phyloP scores from a whole-genome alignment of 2,888 invertebrate species.

The Agrotis ipsilon region DNA sequence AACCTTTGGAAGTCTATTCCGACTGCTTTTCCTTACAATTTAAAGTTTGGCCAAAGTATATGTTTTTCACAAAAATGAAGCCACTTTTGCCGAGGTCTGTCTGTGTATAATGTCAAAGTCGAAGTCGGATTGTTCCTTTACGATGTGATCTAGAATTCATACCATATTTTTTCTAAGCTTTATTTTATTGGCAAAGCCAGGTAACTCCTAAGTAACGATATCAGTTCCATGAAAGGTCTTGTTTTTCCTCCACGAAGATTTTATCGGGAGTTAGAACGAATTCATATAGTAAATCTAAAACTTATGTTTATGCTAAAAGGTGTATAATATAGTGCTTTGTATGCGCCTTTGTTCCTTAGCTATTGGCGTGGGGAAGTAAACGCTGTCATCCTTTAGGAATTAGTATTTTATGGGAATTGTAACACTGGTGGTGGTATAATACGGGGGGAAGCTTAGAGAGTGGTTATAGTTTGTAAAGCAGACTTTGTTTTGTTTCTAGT shows the following conservation, averaged over 20 bases:
- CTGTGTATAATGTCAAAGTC: no score
- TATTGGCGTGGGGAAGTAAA: conserved; percentile 44
- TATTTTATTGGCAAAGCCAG: background rate
- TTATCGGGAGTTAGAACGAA: conserved; percentile 46
- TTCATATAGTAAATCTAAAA: conserved; percentile 57
- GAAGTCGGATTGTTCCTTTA: no score
- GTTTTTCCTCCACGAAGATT: conserved; percentile 50
- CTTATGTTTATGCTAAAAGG: conserved; percentile 58
- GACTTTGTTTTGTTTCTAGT: background rate
- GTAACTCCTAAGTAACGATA: conserved; percentile 18
- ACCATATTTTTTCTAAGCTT: background rate
- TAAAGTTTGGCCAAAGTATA: no score
- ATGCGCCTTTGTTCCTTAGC: conserved; percentile 51
- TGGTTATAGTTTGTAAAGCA: background rate
- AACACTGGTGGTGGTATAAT: conserved; percentile 3
- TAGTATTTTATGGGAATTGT: conserved; percentile 38
- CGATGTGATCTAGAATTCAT: no score
- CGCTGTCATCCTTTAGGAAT: conserved; percentile 28
- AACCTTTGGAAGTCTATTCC: no score
- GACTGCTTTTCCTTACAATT: no score
- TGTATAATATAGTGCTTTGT: conserved; percentile 56
- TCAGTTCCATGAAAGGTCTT: conserved; percentile 34
- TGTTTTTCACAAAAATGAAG: no score
- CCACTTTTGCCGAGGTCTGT: no score
- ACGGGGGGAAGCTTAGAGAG: background rate